Percentiles rank a stretch among this genome's conserved stretches.
Evolutionary conservation across 2,797 vertebrate species (phyloP).

Genomic region (Esox lucius): DNA sequence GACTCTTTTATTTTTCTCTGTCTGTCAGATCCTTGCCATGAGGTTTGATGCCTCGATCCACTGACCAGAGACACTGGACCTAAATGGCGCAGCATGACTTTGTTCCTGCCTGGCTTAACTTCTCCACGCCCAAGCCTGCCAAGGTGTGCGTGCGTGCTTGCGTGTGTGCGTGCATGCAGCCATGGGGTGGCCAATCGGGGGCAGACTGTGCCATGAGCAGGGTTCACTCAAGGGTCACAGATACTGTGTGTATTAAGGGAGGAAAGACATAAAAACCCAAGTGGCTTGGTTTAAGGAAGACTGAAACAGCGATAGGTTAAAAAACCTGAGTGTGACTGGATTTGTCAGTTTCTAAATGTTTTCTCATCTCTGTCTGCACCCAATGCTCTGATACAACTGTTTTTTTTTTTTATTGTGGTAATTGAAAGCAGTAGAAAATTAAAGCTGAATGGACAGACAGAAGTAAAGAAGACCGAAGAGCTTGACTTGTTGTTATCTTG

Average conservation of each 20-base stretch:
- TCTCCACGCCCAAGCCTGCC: constrained; percentile 98
- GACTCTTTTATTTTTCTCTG: not conserved
- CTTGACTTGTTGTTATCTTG: constrained; percentile 7
- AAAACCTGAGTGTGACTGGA: not conserved
- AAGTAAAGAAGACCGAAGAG: not conserved
- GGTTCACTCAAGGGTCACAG: constrained; percentile 32
- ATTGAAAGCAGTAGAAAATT: not conserved
- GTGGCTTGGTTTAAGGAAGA: not conserved
- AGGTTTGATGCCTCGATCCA: constrained; percentile 99
- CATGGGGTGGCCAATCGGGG: not conserved
- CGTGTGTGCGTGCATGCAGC: constrained; percentile 3
- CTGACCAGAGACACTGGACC: constrained; percentile 99
- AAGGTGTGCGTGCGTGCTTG: constrained; percentile 78
- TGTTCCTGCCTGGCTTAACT: constrained; percentile 99
- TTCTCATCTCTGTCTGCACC: not conserved
- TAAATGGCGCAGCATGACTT: constrained; percentile 99
- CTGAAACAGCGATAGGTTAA: not conserved
- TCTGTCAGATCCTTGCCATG: constrained; percentile 93
- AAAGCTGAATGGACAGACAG: not conserved
- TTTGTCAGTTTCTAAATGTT: not conserved
- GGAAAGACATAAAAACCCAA: not conserved
- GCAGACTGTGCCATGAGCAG: constrained; percentile 14
- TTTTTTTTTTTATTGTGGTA: not conserved
- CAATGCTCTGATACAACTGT: not conserved
- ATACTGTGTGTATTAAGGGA: not conserved